Conservation (phyloP, 2,888 invertebrate species). For the Falcaria lacertinaria region DNA sequence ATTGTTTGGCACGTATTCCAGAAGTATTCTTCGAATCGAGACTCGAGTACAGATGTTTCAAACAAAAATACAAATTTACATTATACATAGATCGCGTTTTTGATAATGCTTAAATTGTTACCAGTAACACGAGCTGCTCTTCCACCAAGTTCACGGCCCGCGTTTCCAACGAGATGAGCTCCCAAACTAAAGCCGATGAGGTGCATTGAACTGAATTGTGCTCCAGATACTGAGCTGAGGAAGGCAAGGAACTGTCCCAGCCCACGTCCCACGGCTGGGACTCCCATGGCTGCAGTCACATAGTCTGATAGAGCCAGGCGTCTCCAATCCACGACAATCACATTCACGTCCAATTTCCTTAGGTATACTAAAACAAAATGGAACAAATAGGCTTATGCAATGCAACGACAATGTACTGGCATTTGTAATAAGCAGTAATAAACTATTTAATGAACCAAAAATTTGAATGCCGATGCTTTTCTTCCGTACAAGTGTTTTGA, state of each 20-base stretch:
- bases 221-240: slow-evolving; percentile 40
- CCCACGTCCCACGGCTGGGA: slow-evolving; percentile 56
- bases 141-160: slow-evolving; percentile 53
- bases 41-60: too few species aligned
- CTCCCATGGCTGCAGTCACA: slow-evolving; percentile 43
- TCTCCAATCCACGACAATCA: slow-evolving; percentile 64
- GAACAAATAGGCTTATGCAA: too few species aligned
- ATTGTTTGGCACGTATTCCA: too few species aligned
- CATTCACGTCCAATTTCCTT: slow-evolving; percentile 45
- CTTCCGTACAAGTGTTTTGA: too few species aligned
- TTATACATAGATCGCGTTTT: too few species aligned
- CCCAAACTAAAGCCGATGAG: slow-evolving; percentile 72
- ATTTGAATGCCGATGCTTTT: too few species aligned
- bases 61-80: too few species aligned
- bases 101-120: too few species aligned
- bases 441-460: too few species aligned
- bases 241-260: slow-evolving; percentile 61
- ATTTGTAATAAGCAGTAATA: too few species aligned
- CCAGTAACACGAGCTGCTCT: slow-evolving; percentile 59
- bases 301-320: slow-evolving; percentile 44
- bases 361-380: slow-evolving; percentile 37
- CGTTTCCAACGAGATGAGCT: slow-evolving; percentile 64
- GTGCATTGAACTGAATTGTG: slow-evolving; percentile 47
- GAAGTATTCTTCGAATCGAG: too few species aligned
- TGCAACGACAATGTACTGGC: too few species aligned